Base-by-base conservation (phyloP, 1,140 invertebrate genomes). In the Zaprionus tsacasi region DNA sequence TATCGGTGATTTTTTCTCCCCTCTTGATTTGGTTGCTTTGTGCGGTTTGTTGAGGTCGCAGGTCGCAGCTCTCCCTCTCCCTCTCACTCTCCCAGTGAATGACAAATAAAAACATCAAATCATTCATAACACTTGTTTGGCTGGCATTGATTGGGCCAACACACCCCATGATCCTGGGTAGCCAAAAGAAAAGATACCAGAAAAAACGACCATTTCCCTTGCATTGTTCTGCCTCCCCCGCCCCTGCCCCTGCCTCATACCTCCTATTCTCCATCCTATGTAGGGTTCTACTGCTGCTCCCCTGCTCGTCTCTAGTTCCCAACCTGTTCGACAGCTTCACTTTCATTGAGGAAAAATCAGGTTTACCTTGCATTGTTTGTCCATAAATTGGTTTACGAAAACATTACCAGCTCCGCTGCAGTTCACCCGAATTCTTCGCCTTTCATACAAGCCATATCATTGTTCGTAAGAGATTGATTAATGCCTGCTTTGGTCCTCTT, bases 51-150 rank as follows among this genome's bases (percentile, higher is more conserved):
- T 83, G 81, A 78, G 77, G 76, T 83, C 56, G 57, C 68, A 56
- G 71, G 21, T 61, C 57, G 61, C 3, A 4, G 30, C 45, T 40
- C 38, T n/a, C 38, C n/a, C 38, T n/a, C 70, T 12, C 4, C 3
- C 12, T 6, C 4, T 40, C 10, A 11, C n/a, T 10, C 10, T 15
- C 15, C 13, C 38, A 8, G 1, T 45, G 40, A 73, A 66, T 70
- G 69, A 77, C 76, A 87, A 87, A 88, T 88, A 76, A 88, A 88
- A 88, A 88, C 83, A 89, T 88, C 80, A 83, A 83, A 88, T 88
- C 83, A 88, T 88, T 88, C 83, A 88, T 78, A 83, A 83, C 85
- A 88, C 83, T 88, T 88, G 80, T 88, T 88, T 70, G 57, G 38
- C 70, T 83, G 83, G 85, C 85, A 88, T 83, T 89, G 85, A 88